Conservation (phyloP, 2,113 vertebrate genomes). For the Progne subis region DNA sequence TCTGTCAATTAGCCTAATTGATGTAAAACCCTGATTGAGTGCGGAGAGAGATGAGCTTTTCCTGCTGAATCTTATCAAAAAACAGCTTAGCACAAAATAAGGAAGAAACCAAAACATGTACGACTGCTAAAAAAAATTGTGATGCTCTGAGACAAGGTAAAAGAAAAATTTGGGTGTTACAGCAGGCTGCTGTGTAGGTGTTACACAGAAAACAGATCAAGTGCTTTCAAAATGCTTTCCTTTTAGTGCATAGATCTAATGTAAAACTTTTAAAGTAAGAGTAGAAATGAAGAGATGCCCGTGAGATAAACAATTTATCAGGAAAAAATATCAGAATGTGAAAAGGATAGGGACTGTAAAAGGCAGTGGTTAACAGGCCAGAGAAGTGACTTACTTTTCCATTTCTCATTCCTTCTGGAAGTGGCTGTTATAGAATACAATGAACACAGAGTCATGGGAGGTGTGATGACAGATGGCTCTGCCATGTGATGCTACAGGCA, state of each 20-base stretch:
- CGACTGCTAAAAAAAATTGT: neutral
- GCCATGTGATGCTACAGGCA: neutral
- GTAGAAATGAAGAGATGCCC: neutral
- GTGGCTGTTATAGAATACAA: neutral
- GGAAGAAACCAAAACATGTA: constrained; percentile 18
- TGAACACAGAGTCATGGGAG: rapidly evolving
- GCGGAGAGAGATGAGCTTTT: constrained; percentile 42
- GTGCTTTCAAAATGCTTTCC: constrained; percentile 13
- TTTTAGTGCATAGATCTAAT: neutral
- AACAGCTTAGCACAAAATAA: constrained; percentile 35
- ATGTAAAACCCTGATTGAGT: constrained; percentile 62
- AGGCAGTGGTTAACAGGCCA: neutral
- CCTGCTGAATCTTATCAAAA: constrained; percentile 60
- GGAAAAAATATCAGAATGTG: neutral
- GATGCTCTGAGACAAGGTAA: neutral
- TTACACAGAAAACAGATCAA: constrained; percentile 28
- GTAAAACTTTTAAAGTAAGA: neutral
- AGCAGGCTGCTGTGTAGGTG: neutral
- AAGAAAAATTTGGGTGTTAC: neutral
- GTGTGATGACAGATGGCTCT: neutral
- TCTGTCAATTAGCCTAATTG: constrained; percentile 70
- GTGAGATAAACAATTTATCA: neutral
- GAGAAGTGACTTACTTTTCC: neutral
- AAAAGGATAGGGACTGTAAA: neutral
- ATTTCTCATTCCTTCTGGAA: neutral